Conservation (phyloP, 2,113 vertebrate species). For the Pleuronectes platessa region DNA sequence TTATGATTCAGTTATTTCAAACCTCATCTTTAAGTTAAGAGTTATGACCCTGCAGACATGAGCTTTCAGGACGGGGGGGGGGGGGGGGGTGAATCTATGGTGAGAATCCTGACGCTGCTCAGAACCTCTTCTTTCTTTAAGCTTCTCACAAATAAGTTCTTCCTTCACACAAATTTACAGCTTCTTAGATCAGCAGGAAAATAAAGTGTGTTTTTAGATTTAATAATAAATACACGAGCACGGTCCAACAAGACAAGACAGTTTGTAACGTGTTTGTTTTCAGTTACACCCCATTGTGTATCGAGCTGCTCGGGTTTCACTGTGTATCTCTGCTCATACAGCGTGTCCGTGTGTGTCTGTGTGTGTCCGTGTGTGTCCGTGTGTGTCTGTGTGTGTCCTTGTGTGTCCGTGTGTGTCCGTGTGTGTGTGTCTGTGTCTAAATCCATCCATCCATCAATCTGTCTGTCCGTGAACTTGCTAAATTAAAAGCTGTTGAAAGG, state of each 20-base stretch:
- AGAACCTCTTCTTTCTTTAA: no score
- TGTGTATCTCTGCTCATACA: slow-evolving; percentile 1
- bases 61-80: no score
- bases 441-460: slow-evolving; percentile 42
- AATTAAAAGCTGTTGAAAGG: slow-evolving; percentile 72
- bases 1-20: no score
- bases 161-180: no score
- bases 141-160: no score
- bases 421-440: slow-evolving; percentile 7
- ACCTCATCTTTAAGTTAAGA: no score
- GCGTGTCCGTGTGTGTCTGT: slow-evolving; percentile 11
- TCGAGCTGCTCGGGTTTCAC: slow-evolving; percentile 50
- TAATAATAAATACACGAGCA: not conserved
- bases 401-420: no score
- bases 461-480: slow-evolving; percentile 55
- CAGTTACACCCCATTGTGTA: not conserved
- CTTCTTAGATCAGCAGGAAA: not conserved
- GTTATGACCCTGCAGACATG: not conserved
- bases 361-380: no score
- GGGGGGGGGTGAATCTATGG: not conserved
- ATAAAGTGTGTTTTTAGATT: not conserved
- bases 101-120: no score
- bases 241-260: not conserved
- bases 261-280: not conserved
- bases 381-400: not conserved